A percentile compares a stretch with the other conserved stretches of the same genome.
phyloP scores from a whole-genome alignment of 2,797 vertebrate species.

The Trichosurus vulpecula region DNA sequence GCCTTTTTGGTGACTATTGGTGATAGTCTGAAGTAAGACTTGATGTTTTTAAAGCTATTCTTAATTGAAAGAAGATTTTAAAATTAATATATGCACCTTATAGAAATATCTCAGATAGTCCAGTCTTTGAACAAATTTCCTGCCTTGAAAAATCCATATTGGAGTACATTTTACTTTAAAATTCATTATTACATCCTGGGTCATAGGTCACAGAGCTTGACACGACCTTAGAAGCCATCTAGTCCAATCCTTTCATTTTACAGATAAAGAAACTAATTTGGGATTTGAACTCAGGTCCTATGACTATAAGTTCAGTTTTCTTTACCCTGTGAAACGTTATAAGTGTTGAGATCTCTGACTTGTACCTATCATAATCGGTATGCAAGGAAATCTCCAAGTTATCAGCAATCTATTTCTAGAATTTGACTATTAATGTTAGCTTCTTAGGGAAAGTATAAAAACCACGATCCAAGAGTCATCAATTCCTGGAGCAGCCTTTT shows the following conservation, averaged over 20 bases:
- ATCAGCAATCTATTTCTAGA: not conserved
- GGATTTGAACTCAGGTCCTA: not conserved
- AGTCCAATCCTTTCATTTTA: not conserved
- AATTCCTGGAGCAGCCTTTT: not conserved
- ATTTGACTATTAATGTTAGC: not conserved
- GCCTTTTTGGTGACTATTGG: slow-evolving; percentile 77
- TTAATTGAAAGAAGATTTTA: not conserved
- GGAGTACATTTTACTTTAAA: not conserved
- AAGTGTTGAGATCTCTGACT: slow-evolving; percentile 41
- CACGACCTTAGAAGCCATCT: not conserved
- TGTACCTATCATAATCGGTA: slow-evolving; percentile 36
- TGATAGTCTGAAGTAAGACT: slow-evolving; percentile 51
- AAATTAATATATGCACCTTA: slow-evolving; percentile 3
- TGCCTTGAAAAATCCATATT: slow-evolving; percentile 35
- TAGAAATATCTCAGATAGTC: slow-evolving; percentile 9
- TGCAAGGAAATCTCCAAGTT: slow-evolving; percentile 29
- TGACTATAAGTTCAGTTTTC: not conserved
- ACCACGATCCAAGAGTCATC: not conserved
- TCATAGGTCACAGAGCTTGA: slow-evolving; percentile 1
- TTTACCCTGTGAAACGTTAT: not conserved
- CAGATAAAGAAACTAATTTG: not conserved
- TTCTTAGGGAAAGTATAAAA: slow-evolving; percentile 37
- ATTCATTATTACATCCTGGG: not conserved
- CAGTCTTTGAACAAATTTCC: not conserved
- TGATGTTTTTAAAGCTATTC: slow-evolving; percentile 38